phyloP scores from a whole-genome alignment of 2,888 invertebrate species.

The Trissoscelio sp. region DNA sequence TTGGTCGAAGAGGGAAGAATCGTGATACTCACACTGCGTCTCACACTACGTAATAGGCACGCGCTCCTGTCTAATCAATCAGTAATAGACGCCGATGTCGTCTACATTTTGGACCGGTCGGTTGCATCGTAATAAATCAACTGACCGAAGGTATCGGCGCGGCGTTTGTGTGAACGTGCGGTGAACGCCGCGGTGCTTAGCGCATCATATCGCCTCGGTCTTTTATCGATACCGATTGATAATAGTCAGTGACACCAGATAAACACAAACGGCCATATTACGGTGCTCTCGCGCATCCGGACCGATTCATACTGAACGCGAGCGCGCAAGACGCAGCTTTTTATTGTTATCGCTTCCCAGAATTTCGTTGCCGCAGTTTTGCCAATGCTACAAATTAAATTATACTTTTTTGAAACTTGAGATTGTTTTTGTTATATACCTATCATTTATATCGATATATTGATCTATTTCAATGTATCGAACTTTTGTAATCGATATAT shows the following conservation, averaged over 20 bases:
- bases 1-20: neutral
- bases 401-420: too few relatives aligned
- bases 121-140: conserved; percentile 13
- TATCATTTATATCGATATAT: too few relatives aligned
- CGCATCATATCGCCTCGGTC: neutral
- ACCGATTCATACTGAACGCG: conserved; percentile 7
- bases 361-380: neutral
- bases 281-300: neutral
- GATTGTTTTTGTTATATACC: too few relatives aligned
- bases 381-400: too few relatives aligned
- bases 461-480: too few relatives aligned
- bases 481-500: too few relatives aligned
- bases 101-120: conserved; percentile 35
- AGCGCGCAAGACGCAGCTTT: neutral
- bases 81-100: conserved; percentile 19
- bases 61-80: conserved; percentile 27
- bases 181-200: neutral
- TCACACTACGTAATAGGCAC: conserved; percentile 25
- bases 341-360: neutral
- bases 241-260: neutral
- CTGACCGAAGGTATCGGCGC: too few relatives aligned
- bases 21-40: conserved; percentile 15
- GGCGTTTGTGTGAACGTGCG: too few relatives aligned
- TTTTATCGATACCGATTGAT: conserved; percentile 6
- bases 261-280: conserved; percentile 1